Evolutionary conservation across 2,888 invertebrate species (phyloP).

Genomic region (Drosophila prolongata): DNA sequence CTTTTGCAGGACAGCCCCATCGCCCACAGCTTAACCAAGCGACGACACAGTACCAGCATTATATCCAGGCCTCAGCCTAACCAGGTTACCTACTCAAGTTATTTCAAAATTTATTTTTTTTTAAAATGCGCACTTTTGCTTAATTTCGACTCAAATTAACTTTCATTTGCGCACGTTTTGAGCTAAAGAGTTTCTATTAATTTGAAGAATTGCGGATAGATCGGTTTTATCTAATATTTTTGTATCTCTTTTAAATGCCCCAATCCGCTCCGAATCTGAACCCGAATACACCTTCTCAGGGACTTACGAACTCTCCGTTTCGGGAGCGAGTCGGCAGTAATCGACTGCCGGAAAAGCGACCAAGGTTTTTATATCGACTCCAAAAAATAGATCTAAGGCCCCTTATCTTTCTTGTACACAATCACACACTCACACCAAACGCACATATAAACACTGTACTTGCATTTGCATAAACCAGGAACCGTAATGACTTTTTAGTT

Average conservation of each 20-base stretch:
- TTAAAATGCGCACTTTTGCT: slow-evolving; percentile 39
- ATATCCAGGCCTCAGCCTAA: slow-evolving; percentile 85
- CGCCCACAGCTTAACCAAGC: slow-evolving; percentile 88
- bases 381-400: slow-evolving; percentile 37
- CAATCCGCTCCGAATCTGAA: slow-evolving; percentile 15
- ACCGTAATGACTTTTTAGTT: slow-evolving; percentile 18
- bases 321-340: slow-evolving; percentile 95
- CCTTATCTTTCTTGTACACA: slow-evolving; percentile 13
- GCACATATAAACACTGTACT: slow-evolving; percentile 16
- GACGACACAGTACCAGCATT: slow-evolving; percentile 89
- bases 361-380: slow-evolving; percentile 88
- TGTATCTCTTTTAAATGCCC: slow-evolving; percentile 36
- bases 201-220: background rate
- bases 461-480: slow-evolving; percentile 34
- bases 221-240: slow-evolving; percentile 29
- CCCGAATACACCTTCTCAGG: slow-evolving; percentile 76
- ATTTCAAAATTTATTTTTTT: slow-evolving; percentile 19
- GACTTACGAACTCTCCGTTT: slow-evolving; percentile 91
- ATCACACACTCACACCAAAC: slow-evolving; percentile 11
- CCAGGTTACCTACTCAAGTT: slow-evolving; percentile 83
- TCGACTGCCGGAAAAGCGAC: slow-evolving; percentile 92
- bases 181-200: slow-evolving; percentile 14
- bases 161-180: slow-evolving; percentile 24
- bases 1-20: slow-evolving; percentile 86
- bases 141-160: slow-evolving; percentile 8